A percentile compares a stretch with the other conserved stretches of the same genome.
Evolutionary conservation across 2,113 vertebrate genomes (phyloP).

Genomic region (Hipposideros armiger): DNA sequence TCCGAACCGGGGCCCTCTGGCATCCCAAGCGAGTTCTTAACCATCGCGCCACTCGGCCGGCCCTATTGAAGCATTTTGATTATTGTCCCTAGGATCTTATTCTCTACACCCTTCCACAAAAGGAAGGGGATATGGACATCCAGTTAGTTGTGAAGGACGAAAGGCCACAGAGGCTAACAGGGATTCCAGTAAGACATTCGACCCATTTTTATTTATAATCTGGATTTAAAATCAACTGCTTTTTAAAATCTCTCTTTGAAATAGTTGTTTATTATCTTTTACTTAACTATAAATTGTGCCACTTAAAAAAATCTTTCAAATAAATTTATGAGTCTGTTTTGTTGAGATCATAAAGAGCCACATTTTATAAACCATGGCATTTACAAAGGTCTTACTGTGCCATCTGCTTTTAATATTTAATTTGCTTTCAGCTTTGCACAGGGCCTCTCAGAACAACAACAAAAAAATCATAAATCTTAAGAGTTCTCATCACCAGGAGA

Average conservation of each 20-base stretch:
- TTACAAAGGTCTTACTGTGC: slow-evolving; percentile 74
- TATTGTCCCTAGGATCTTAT: neutral
- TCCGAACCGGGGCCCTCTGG: too few species aligned
- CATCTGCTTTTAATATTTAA: slow-evolving; percentile 81
- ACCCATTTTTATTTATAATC: slow-evolving; percentile 46
- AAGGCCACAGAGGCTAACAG: neutral
- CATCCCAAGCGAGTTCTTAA: too few species aligned
- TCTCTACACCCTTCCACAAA: neutral
- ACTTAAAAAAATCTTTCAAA: slow-evolving; percentile 58
- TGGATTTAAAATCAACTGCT: slow-evolving; percentile 61
- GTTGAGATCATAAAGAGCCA: slow-evolving; percentile 74
- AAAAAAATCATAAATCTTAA: neutral
- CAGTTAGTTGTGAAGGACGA: neutral
- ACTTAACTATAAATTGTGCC: slow-evolving; percentile 61
- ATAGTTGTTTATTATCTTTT: slow-evolving; percentile 72
- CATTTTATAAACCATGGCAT: slow-evolving; percentile 68
- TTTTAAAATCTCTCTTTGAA: slow-evolving; percentile 50
- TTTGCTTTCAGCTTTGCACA: slow-evolving; percentile 63
- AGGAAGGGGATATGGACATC: neutral
- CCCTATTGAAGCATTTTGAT: neutral
- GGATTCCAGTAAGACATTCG: slow-evolving; percentile 17
- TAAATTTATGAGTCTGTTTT: slow-evolving; percentile 73
- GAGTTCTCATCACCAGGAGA: neutral
- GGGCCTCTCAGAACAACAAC: slow-evolving; percentile 65
- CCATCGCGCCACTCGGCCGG: too few species aligned